Percentiles rank a stretch among this genome's conserved stretches.
Evolutionary conservation across 2,797 vertebrate species (phyloP).

Genomic region (Antrozous pallidus): DNA sequence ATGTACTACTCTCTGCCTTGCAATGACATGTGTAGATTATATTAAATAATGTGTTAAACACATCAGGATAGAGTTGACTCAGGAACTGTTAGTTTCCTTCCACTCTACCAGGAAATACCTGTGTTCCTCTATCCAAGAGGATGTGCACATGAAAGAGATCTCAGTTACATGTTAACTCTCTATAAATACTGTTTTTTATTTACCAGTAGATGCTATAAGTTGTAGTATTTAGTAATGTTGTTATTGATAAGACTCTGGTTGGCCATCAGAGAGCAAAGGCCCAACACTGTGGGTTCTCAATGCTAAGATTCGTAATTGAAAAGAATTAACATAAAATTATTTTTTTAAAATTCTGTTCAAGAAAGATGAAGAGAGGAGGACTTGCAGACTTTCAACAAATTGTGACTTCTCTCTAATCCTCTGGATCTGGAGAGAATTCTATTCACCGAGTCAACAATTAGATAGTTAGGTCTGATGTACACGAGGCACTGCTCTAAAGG

Average conservation of each 20-base stretch:
- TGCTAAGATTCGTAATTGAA: not conserved
- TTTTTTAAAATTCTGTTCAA: not conserved
- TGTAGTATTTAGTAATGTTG: constrained; percentile 13
- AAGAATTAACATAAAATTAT: not conserved
- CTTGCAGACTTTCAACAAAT: not conserved
- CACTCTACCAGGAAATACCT: not conserved
- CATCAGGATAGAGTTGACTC: not conserved
- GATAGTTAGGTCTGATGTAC: not conserved
- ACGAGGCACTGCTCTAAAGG: not conserved
- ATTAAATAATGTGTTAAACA: constrained; percentile 10
- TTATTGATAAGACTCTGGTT: not conserved
- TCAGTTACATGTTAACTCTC: not conserved
- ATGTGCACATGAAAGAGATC: not conserved
- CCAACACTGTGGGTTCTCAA: not conserved
- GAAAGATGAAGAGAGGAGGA: not conserved
- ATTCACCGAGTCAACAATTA: not conserved
- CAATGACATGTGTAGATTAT: not conserved
- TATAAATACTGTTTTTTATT: not conserved
- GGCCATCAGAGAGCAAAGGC: not conserved
- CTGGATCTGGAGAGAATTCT: not conserved
- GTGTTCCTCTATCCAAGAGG: not conserved
- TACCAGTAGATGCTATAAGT: not conserved
- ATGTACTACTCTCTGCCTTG: constrained; percentile 2
- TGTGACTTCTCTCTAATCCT: not conserved
- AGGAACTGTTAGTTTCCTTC: constrained; percentile 14